Percentiles rank a stretch among this genome's conserved stretches.
These are phyloP conservation scores for Sylvilagus floridanus DNA, from an alignment of 2,797 vertebrate genomes.

Conservation along the genomic window DNA sequence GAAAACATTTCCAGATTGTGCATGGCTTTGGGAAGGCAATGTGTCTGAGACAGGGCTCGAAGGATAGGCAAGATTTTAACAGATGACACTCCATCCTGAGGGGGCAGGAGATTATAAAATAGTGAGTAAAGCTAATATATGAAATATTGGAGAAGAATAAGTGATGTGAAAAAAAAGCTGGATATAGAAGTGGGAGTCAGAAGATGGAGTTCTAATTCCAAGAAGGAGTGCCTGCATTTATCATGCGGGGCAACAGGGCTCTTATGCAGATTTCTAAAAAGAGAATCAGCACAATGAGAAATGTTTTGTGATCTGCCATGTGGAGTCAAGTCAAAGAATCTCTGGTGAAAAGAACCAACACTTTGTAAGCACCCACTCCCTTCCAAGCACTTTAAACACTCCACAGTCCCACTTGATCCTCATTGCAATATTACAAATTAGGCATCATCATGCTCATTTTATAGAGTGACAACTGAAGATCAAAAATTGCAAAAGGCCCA, in stretches of 20 bases:
- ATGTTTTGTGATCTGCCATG: neutral
- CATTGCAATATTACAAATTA: neutral
- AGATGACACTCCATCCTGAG: neutral
- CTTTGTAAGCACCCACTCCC: neutral
- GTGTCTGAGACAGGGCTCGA: constrained; percentile 17
- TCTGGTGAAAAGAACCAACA: neutral
- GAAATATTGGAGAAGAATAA: neutral
- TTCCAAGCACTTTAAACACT: neutral
- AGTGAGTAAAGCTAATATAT: neutral
- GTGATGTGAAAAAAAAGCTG: neutral
- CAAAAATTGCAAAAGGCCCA: constrained; percentile 32
- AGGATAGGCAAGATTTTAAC: neutral
- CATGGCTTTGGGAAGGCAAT: neutral
- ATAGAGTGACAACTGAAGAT: neutral
- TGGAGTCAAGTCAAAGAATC: neutral
- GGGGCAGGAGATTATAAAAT: neutral
- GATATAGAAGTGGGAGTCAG: neutral
- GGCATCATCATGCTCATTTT: neutral
- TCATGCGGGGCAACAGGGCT: neutral
- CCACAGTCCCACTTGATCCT: neutral
- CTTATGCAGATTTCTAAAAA: neutral
- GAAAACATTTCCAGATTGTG: neutral
- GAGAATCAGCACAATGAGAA: neutral
- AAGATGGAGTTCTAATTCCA: neutral
- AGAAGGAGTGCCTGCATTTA: constrained; percentile 8